Evolutionary conservation across 2,113 vertebrate genomes (phyloP).

Genomic region (Stegastes partitus): DNA sequence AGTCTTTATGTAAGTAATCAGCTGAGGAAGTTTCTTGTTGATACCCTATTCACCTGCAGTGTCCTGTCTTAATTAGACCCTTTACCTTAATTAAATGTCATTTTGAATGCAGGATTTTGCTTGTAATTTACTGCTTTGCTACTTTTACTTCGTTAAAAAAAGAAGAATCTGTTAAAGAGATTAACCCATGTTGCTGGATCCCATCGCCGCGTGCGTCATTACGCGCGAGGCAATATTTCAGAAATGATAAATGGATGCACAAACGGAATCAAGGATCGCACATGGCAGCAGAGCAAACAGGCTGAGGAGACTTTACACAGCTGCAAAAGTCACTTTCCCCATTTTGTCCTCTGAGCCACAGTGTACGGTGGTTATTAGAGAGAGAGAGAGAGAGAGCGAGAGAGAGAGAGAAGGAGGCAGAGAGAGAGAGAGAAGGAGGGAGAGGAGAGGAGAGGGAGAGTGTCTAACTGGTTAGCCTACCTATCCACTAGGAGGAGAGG

Average conservation of each 20-base stretch:
- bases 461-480: slow-evolving; percentile 73
- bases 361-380: slow-evolving; percentile 50
- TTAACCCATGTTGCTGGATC: not conserved
- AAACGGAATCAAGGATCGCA: not conserved
- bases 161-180: not conserved
- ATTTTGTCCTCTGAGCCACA: slow-evolving; percentile 73
- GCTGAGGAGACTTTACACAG: slow-evolving; percentile 37
- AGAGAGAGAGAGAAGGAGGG: slow-evolving; percentile 22
- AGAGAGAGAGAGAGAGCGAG: slow-evolving; percentile 22
- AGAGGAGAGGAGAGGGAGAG: slow-evolving; percentile 47
- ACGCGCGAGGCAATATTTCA: not conserved
- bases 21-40: too few species aligned
- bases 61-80: not conserved
- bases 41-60: too few species aligned
- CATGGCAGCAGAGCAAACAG: slow-evolving; percentile 14
- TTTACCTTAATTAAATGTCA: not conserved
- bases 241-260: slow-evolving; percentile 6
- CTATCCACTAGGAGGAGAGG: slow-evolving; percentile 86
- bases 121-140: not conserved
- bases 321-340: slow-evolving; percentile 70
- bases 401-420: slow-evolving; percentile 35
- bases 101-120: not conserved
- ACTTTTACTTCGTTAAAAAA: slow-evolving; percentile 6
- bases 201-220: not conserved
- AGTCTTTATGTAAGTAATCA: too few species aligned